A percentile compares a stretch with the other conserved stretches of the same genome.
Conservation (phyloP, 1,140 invertebrate species). For the Augochlora pura region DNA sequence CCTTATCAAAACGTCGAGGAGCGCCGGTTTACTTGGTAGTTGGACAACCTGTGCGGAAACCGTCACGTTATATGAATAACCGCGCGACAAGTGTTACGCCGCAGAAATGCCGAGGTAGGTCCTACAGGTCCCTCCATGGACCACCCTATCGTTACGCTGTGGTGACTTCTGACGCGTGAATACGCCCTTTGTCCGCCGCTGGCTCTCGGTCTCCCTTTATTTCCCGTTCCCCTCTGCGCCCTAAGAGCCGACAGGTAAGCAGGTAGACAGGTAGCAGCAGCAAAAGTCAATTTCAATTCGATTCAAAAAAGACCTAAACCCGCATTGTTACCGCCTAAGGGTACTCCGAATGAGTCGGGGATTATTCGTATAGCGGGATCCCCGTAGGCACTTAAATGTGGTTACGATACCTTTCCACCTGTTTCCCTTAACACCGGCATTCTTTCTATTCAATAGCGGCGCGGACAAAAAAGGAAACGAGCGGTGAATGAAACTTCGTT, state of each 20-base stretch:
- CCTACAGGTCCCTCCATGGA: constrained; percentile 57
- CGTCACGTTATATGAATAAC: constrained; percentile 34
- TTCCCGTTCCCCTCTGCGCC: constrained; percentile 10
- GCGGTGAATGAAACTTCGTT: background rate
- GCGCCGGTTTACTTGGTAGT: background rate
- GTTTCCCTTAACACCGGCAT: background rate
- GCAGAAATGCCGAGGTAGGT: constrained; percentile 63
- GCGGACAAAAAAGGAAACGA: background rate
- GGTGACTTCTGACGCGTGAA: constrained; percentile 72
- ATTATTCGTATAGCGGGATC: constrained; percentile 13
- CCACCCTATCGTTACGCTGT: constrained; percentile 64
- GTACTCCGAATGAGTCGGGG: background rate
- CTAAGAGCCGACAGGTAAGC: constrained; percentile 29
- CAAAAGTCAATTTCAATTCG: constrained; percentile 61
- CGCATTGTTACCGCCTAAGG: constrained; percentile 9
- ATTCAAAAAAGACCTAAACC: constrained; percentile 51
- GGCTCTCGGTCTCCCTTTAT: constrained; percentile 19
- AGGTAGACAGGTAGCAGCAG: constrained; percentile 62
- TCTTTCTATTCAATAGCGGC: background rate
- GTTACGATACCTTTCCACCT: constrained; percentile 22
- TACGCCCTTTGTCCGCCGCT: constrained; percentile 67
- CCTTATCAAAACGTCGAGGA: background rate
- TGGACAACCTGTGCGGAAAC: background rate
- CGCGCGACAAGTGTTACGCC: constrained; percentile 60
- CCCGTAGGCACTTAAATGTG: background rate